Conservation (phyloP, 2,113 vertebrate species). For the Stomatorhinus ivindoensis region DNA sequence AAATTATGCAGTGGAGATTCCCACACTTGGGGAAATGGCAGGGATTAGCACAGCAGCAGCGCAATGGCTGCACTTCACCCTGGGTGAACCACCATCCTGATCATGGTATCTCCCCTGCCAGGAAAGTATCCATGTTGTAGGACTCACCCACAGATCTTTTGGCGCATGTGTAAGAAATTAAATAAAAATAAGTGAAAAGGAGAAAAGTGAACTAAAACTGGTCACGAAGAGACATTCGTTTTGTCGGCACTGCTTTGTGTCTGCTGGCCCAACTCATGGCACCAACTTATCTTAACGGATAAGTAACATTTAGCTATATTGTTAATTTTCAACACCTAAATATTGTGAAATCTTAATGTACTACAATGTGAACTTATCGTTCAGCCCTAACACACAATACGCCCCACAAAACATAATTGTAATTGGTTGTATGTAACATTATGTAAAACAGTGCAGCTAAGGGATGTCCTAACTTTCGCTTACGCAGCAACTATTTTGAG, state of each 20-base stretch:
- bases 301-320: background rate
- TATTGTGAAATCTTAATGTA: background rate
- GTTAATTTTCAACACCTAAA: background rate
- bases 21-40: too few species aligned
- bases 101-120: too few species aligned
- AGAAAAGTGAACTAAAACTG: background rate
- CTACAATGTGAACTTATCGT: background rate
- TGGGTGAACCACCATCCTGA: too few species aligned
- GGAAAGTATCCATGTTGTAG: too few species aligned
- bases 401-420: background rate
- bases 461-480: background rate
- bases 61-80: too few species aligned
- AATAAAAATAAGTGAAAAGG: background rate
- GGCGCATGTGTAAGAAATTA: background rate
- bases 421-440: too few species aligned
- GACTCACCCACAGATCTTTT: background rate
- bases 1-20: too few species aligned
- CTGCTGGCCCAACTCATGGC: too few species aligned
- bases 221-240: background rate
- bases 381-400: background rate
- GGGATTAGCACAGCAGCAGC: too few species aligned
- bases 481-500: background rate
- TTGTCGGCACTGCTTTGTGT: too few species aligned
- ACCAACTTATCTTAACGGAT: too few species aligned
- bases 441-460: too few species aligned